These are phyloP conservation scores for Xiphophorus maculatus DNA, from an alignment of 2,113 vertebrate species.

Conservation along the genomic window DNA sequence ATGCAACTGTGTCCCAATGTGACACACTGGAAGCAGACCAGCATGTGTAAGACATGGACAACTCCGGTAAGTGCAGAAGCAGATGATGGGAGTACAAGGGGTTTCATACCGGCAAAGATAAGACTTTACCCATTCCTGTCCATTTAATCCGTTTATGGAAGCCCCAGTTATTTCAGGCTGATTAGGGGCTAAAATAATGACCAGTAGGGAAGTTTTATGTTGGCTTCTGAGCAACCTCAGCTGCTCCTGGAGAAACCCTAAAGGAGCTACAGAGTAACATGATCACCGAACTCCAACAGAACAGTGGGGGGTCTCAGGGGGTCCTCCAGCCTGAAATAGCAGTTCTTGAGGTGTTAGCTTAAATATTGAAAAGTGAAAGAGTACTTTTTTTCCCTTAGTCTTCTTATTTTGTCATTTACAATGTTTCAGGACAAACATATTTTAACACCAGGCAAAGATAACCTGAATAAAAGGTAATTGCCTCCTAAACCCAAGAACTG, in stretches of 20 bases:
- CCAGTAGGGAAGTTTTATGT: conserved; percentile 24
- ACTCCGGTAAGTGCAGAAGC: conserved; percentile 10
- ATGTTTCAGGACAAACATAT: background rate
- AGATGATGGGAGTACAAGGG: conserved; percentile 39
- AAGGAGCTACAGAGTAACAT: conserved; percentile 21
- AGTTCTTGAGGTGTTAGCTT: conserved; percentile 1
- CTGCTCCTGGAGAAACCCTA: conserved; percentile 14
- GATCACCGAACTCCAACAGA: conserved; percentile 37
- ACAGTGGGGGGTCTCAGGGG: conserved; percentile 5
- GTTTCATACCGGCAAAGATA: conserved; percentile 22
- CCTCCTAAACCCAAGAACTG: background rate
- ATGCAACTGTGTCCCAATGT: conserved; percentile 28
- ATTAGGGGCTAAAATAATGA: conserved; percentile 30
- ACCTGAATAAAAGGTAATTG: background rate
- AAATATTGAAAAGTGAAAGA: conserved; percentile 6
- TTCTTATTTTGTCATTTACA: background rate
- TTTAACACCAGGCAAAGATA: background rate
- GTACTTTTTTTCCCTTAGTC: background rate
- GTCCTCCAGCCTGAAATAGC: conserved; percentile 31
- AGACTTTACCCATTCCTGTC: conserved; percentile 4
- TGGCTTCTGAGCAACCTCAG: background rate
- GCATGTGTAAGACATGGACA: conserved; percentile 5
- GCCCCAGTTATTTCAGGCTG: conserved; percentile 14
- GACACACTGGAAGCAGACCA: conserved; percentile 15
- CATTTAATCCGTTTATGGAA: conserved; percentile 25